Evolutionary conservation across 2,888 invertebrate genomes (phyloP), one percentile per base, ranked within the genome.

Genomic region (Spodoptera exigua): DNA sequence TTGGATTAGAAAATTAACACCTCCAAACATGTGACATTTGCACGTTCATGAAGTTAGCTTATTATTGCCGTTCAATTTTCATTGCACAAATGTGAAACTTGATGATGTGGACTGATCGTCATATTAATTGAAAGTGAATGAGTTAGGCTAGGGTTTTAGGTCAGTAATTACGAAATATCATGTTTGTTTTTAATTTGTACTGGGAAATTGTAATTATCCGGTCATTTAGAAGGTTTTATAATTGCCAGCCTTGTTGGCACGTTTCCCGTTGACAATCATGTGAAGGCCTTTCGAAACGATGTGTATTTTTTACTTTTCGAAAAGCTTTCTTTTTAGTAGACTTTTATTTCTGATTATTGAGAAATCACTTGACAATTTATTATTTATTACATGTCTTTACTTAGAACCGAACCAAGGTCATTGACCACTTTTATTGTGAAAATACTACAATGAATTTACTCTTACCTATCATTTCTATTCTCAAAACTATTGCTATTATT

Each of bases 1-100:
- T 70, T 73, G 60, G 60, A 73, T 76, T 59, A 73, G 40, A 46
- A 41, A 55, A 57, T 57, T 60, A 72, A 57, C 63, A 48, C 68
- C 58, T 59, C 12, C 34, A 18, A 34, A 44, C 46, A 58, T 67
- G 66, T 71, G 67, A 63, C 56, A 64, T 61, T 64, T 45, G 11
- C 16, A 27, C 56, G 45, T 34, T 57, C 54, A 61, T 61, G 17
- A 60, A 67, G 61, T 71, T 63, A 48, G 52, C 17, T 63, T 44
- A 67, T 57, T 64, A 52, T 18, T 64, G 44, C n/a, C 44, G 47
- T 46, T 59, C 56, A 17, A 67, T 49, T 57, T 49, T 45, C 40
- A 71, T 46, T 48, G 13, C 36, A 53, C 34, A 51, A 60, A 44
- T 60, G 35, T 34, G 14, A 35, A 39, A 51, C 52, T 55, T 69